These are phyloP conservation scores for Platygyra sinensis DNA, from an alignment of 64 coral and sea anemone species.

Conservation along the genomic window DNA sequence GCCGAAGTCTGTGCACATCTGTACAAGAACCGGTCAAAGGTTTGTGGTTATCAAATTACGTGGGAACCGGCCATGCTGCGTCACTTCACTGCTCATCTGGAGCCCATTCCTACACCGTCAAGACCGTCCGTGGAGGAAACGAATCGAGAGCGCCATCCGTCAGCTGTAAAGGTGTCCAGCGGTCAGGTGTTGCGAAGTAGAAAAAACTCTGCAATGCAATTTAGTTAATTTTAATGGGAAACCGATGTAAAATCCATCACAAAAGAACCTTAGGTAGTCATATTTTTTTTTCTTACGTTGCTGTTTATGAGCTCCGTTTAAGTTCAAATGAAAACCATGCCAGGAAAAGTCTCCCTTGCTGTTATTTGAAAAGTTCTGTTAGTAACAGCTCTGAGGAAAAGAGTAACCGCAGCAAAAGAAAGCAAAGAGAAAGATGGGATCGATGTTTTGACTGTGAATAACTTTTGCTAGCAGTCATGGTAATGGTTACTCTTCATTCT, in stretches of 20 bases:
- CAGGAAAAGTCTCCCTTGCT: too few relatives aligned
- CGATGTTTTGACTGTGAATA: too few relatives aligned
- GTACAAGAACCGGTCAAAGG: conserved; percentile 27
- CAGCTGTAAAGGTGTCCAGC: conserved; percentile 10
- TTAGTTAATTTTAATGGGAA: background rate
- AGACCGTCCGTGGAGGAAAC: background rate
- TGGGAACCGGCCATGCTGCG: conserved; percentile 39
- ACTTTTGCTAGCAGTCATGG: too few relatives aligned
- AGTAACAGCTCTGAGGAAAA: background rate
- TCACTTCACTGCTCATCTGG: conserved; percentile 35
- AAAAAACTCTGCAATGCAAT: conserved; percentile 36
- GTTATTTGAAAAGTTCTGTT: too few relatives aligned
- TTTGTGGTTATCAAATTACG: conserved; percentile 36
- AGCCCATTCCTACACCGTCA: conserved; percentile 3
- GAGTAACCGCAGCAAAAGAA: background rate
- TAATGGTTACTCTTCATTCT: too few relatives aligned
- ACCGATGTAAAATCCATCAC: too few relatives aligned
- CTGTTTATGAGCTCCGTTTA: background rate
- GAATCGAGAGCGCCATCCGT: background rate
- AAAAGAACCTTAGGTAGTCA: background rate
- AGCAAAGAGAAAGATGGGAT: too few relatives aligned
- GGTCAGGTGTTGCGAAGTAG: conserved; percentile 8
- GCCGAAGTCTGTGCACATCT: conserved; percentile 32
- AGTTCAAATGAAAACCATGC: background rate
- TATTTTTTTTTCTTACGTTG: background rate